These are phyloP conservation scores for Phocides pigmalion DNA, from an alignment of 1,140 invertebrate genomes.

Conservation along the genomic window DNA sequence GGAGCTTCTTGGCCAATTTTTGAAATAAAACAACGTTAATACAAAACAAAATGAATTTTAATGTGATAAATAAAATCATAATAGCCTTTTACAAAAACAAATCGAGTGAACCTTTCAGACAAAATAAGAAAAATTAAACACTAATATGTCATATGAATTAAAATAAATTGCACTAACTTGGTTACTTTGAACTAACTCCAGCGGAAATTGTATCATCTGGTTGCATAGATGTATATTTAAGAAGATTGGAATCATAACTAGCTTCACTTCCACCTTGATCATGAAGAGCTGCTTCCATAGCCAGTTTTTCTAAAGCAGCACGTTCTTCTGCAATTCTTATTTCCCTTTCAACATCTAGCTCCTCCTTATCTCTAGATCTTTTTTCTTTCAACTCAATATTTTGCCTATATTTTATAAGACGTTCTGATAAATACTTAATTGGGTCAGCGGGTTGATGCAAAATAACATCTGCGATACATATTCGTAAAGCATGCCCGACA, in stretches of 20 bases:
- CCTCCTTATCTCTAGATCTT: constrained; percentile 59
- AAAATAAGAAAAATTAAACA: too few species aligned
- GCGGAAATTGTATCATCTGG: constrained; percentile 45
- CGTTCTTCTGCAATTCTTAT: constrained; percentile 62
- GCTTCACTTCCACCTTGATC: constrained; percentile 65
- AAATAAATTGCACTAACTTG: constrained; percentile 16
- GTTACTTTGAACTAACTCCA: constrained; percentile 49
- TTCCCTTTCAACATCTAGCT: constrained; percentile 62
- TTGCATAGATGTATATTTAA: constrained; percentile 58
- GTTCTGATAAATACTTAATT: constrained; percentile 63
- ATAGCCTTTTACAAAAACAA: too few species aligned
- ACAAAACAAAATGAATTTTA: too few species aligned
- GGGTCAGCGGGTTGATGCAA: constrained; percentile 70
- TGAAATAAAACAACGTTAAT: too few species aligned
- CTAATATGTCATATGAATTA: background rate
- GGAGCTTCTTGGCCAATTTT: too few species aligned
- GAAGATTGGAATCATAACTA: constrained; percentile 70
- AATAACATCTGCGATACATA: constrained; percentile 68
- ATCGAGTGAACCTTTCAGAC: too few species aligned
- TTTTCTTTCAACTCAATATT: constrained; percentile 71
- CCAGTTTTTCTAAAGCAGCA: constrained; percentile 58
- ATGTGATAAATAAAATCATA: too few species aligned
- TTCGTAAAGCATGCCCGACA: constrained; percentile 66
- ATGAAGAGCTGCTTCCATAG: constrained; percentile 53
- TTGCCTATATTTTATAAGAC: constrained; percentile 67